These are phyloP conservation scores for Hippoglossus stenolepis DNA, from an alignment of 2,113 vertebrate genomes.

Conservation along the genomic window DNA sequence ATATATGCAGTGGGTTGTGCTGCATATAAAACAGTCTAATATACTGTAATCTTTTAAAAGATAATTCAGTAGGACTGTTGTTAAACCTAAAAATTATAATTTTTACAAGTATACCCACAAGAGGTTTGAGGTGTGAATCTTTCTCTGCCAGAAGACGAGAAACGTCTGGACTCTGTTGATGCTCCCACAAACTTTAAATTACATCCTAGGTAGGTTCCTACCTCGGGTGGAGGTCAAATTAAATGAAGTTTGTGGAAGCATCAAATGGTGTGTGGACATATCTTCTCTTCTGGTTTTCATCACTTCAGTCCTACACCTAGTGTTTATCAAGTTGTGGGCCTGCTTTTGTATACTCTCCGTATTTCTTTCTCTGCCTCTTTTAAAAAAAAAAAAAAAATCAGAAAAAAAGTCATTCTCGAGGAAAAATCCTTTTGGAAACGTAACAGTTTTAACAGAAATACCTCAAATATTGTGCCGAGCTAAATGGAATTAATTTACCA, in stretches of 20 bases:
- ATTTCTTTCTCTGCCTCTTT: neutral
- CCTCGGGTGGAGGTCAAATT: too few species aligned
- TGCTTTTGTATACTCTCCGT: neutral
- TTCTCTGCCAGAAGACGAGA: too few species aligned
- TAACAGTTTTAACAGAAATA: conserved; percentile 17
- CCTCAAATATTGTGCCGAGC: conserved; percentile 7
- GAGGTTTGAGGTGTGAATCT: too few species aligned
- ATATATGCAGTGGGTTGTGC: neutral
- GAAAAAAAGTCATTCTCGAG: neutral
- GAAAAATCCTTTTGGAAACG: neutral
- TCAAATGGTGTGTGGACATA: too few species aligned
- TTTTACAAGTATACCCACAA: too few species aligned
- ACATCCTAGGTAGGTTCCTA: too few species aligned
- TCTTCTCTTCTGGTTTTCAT: too few species aligned
- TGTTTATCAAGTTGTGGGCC: neutral
- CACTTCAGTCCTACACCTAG: neutral
- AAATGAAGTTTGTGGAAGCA: too few species aligned
- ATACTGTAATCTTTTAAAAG: neutral
- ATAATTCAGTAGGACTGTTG: neutral
- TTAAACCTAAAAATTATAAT: neutral
- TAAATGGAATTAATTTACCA: neutral
- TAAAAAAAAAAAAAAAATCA: neutral
- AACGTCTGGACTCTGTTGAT: too few species aligned
- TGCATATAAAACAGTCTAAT: neutral
- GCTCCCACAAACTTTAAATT: too few species aligned